Percentiles rank a stretch among this genome's conserved stretches.
phyloP scores from a whole-genome alignment of 2,888 invertebrate species.

The Diadegma fenestrale region DNA sequence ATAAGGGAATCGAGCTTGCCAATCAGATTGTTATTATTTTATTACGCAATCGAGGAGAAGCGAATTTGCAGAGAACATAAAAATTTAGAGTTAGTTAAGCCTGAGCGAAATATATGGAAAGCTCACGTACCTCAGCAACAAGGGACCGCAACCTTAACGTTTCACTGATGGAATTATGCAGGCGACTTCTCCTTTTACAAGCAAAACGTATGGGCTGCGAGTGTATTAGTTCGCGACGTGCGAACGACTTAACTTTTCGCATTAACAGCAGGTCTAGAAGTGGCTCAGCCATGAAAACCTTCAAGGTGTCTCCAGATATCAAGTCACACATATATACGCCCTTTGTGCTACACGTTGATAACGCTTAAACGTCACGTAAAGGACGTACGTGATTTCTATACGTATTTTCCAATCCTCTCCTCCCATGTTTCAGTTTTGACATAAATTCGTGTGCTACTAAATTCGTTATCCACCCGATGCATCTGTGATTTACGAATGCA shows the following conservation, averaged over 20 bases:
- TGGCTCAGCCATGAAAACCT: constrained; percentile 34
- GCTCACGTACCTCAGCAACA: constrained; percentile 7
- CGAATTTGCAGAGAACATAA: neutral
- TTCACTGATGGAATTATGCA: constrained; percentile 22
- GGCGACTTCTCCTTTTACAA: neutral
- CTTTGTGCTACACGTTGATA: constrained; percentile 9
- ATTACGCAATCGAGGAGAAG: neutral
- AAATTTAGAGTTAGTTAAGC: neutral
- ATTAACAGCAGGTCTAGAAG: constrained; percentile 61
- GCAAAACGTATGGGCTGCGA: constrained; percentile 54
- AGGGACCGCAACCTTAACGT: constrained; percentile 4
- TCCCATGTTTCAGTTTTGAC: neutral
- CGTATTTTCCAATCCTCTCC: constrained; percentile 25
- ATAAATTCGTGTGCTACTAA: constrained; percentile 5
- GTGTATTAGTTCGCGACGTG: constrained; percentile 64
- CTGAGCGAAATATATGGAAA: neutral
- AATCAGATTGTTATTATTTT: neutral
- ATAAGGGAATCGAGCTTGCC: neutral
- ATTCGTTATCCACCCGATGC: neutral
- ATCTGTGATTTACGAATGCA: constrained; percentile 6
- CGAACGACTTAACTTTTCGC: constrained; percentile 71
- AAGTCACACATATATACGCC: constrained; percentile 17
- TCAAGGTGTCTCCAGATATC: constrained; percentile 23
- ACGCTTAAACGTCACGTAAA: constrained; percentile 56
- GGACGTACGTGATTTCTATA: constrained; percentile 56